Conservation (phyloP, 2,888 invertebrate genomes). For the Cancer borealis region DNA sequence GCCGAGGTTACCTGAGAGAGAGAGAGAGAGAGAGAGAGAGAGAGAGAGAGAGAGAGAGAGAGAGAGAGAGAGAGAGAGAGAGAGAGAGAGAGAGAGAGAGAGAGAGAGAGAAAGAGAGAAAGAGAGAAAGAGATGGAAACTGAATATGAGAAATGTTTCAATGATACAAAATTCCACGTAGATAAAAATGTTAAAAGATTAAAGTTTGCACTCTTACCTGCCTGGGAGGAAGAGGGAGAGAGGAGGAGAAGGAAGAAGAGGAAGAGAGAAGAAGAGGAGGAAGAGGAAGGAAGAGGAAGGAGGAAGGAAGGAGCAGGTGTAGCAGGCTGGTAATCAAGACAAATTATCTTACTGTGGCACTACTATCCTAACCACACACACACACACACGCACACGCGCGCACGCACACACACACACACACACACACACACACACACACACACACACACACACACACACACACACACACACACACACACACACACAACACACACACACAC, state of each 20-base stretch:
- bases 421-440: slow-evolving; percentile 30
- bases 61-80: background rate
- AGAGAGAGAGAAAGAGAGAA: background rate
- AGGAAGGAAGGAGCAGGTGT: background rate
- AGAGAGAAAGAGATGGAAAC: background rate
- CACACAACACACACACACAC: background rate
- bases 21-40: background rate
- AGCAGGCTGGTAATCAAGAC: background rate
- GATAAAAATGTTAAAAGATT: background rate
- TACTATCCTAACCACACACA: slow-evolving; percentile 9
- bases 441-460: slow-evolving; percentile 10
- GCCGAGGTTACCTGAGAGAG: background rate
- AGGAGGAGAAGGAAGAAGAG: background rate
- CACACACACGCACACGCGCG: background rate
- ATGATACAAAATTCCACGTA: background rate
- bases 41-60: too few species aligned
- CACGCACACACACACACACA: slow-evolving; percentile 20
- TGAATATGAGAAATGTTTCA: background rate
- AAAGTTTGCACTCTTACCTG: background rate
- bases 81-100: background rate
- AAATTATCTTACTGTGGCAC: background rate
- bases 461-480: slow-evolving; percentile 14
- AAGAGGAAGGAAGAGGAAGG: background rate
- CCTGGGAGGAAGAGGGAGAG: background rate
- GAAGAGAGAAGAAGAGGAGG: background rate